phyloP scores from a whole-genome alignment of 2,888 invertebrate species.

The Sarcophaga carnaria region DNA sequence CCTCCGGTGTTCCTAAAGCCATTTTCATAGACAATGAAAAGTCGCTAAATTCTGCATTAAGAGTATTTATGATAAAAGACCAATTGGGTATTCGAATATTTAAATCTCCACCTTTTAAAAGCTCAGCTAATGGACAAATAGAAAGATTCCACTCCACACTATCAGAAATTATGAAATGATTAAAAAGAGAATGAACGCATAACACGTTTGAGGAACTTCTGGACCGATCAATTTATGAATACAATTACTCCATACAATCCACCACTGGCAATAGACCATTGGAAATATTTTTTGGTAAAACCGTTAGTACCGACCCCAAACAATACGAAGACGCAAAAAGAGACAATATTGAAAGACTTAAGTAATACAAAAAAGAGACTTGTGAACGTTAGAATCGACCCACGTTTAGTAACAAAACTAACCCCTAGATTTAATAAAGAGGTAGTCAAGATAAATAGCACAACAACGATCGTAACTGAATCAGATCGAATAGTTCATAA shows the following conservation, averaged over 20 bases:
- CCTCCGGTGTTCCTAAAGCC: not conserved
- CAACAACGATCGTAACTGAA: not conserved
- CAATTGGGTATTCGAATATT: conserved; percentile 5
- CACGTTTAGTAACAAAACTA: conserved; percentile 14
- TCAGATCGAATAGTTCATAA: conserved; percentile 9
- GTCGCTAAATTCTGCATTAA: not conserved
- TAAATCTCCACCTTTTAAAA: conserved; percentile 29
- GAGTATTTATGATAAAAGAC: conserved; percentile 6
- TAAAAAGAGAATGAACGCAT: conserved; percentile 16
- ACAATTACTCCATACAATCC: conserved; percentile 31
- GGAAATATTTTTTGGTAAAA: conserved; percentile 20
- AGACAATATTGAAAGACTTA: not conserved
- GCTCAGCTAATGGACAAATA: not conserved
- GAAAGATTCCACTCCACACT: too few species aligned
- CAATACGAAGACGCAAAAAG: not conserved
- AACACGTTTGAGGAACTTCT: conserved; percentile 29
- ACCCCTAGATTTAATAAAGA: not conserved
- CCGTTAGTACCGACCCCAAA: not conserved
- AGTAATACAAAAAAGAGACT: not conserved
- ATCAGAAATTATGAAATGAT: conserved; percentile 33
- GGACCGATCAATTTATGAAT: conserved; percentile 30
- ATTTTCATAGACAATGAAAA: conserved; percentile 2
- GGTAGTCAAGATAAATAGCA: not conserved
- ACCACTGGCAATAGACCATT: not conserved
- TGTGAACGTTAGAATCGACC: conserved; percentile 12